phyloP scores from a whole-genome alignment of 2,113 vertebrate species.

The Panthera uncia region DNA sequence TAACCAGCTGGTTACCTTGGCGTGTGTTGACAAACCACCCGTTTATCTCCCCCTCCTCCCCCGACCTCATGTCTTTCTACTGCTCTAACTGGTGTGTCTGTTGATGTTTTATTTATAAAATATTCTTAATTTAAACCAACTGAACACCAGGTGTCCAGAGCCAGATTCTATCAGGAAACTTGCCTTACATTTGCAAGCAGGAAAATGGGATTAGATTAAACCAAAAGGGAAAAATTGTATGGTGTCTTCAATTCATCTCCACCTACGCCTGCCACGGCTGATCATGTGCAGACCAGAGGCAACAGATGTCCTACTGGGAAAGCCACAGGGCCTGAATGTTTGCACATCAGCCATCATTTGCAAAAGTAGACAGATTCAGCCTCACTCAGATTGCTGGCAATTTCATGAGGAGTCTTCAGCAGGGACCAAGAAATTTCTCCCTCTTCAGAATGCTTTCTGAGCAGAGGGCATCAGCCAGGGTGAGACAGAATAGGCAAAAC shows the following conservation, averaged over 20 bases:
- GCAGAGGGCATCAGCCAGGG: neutral
- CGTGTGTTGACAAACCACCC: neutral
- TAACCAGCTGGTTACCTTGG: neutral
- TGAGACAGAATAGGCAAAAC: neutral
- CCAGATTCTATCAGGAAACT: slow-evolving; percentile 37
- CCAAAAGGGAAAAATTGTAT: neutral
- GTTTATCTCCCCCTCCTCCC: rapidly evolving
- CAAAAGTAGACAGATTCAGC: neutral
- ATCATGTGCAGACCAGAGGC: neutral
- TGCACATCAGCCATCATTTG: neutral
- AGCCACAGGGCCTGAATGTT: neutral
- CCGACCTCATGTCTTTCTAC: neutral
- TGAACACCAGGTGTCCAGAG: neutral
- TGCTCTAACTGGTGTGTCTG: neutral
- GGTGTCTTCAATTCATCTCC: neutral
- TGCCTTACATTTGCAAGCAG: neutral
- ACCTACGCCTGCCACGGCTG: neutral
- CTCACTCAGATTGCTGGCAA: neutral
- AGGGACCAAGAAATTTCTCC: neutral
- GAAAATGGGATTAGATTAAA: slow-evolving; percentile 34
- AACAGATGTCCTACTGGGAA: neutral
- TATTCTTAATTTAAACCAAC: slow-evolving; percentile 28
- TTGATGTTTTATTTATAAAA: slow-evolving; percentile 31
- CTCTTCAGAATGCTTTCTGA: neutral
- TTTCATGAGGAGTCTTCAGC: neutral